These are phyloP conservation scores for Scomber colias DNA, from an alignment of 2,113 vertebrate genomes.

Conservation along the genomic window DNA sequence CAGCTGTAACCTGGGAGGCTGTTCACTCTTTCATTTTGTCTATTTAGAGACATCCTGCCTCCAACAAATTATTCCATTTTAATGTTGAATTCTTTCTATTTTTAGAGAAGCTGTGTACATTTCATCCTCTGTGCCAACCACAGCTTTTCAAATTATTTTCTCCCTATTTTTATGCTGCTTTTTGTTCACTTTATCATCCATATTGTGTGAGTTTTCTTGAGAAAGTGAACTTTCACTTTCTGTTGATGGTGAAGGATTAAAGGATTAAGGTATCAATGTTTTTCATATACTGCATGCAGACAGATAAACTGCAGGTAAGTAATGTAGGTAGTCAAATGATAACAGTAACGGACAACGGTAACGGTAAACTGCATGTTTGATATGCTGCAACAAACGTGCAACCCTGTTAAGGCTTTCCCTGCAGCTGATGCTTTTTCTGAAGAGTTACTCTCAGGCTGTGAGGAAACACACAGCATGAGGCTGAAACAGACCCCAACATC, in stretches of 20 bases:
- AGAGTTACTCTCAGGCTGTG: no score
- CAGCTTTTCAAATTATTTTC: conserved; percentile 26
- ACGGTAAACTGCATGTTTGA: no score
- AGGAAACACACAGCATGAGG: no score
- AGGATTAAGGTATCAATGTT: no score
- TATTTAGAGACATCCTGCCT: conserved; percentile 61
- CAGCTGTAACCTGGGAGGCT: conserved; percentile 77
- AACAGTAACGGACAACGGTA: no score
- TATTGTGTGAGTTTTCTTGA: background rate
- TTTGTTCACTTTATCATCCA: background rate
- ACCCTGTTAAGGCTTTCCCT: no score
- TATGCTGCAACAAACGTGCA: no score
- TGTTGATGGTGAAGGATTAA: background rate
- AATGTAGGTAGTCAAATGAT: no score
- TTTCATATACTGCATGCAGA: background rate
- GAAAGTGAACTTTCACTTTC: background rate
- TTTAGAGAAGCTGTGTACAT: conserved; percentile 10
- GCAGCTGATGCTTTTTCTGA: no score
- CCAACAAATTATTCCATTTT: conserved; percentile 47
- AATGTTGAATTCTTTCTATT: conserved; percentile 45
- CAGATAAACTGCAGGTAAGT: background rate
- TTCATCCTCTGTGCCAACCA: conserved; percentile 15
- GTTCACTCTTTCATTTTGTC: conserved; percentile 58
- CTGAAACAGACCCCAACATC: no score
- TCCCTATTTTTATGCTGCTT: background rate